Conservation (phyloP, 2,888 invertebrate genomes). For the Baronia brevicornis region DNA sequence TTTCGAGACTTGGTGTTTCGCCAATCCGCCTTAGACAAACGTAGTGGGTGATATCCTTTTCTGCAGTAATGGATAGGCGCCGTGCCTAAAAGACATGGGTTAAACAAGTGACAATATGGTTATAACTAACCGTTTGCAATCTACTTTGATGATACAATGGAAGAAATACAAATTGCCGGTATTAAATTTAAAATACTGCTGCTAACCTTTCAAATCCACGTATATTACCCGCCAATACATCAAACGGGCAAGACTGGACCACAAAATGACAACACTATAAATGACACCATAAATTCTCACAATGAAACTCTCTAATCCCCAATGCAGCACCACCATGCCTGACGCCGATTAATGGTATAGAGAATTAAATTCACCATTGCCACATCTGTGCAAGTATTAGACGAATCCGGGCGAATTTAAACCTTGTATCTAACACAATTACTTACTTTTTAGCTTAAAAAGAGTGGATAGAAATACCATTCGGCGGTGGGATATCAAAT, state of each 20-base stretch:
- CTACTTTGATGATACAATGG: too few relatives aligned
- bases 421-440: constrained; percentile 29
- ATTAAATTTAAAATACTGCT: constrained; percentile 17
- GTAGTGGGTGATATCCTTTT: too few relatives aligned
- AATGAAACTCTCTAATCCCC: constrained; percentile 62
- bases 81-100: too few relatives aligned
- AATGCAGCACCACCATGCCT: constrained; percentile 35
- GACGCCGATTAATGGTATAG: constrained; percentile 63
- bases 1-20: too few relatives aligned
- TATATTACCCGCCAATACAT: constrained; percentile 12
- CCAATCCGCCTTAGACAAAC: too few relatives aligned
- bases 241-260: constrained; percentile 27
- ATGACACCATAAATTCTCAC: constrained; percentile 40
- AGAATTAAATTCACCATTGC: constrained; percentile 65
- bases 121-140: too few relatives aligned
- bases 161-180: too few relatives aligned
- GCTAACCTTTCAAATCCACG: too few relatives aligned
- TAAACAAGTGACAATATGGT: too few relatives aligned
- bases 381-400: constrained; percentile 41
- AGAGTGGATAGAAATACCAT: constrained; percentile 28
- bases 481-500: constrained; percentile 53
- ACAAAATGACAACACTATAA: constrained; percentile 18
- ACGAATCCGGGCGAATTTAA: constrained; percentile 28
- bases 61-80: too few relatives aligned
- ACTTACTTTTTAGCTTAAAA: constrained; percentile 30